A percentile compares a stretch with the other conserved stretches of the same genome.
Evolutionary conservation across 2,888 invertebrate genomes (phyloP).

Genomic region (Amiota mariae): DNA sequence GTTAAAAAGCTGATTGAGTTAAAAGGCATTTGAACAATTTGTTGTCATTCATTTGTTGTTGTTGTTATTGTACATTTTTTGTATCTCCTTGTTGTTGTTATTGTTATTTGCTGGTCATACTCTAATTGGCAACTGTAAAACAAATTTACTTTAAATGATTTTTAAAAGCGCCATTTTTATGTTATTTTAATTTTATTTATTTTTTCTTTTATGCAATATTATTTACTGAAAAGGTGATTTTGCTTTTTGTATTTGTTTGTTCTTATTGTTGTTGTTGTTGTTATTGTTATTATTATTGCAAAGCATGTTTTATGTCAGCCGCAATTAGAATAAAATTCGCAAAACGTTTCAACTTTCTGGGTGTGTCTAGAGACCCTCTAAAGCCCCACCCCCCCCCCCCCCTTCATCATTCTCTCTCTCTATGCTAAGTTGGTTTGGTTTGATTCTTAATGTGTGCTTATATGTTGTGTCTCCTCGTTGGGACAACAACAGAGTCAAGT

Average conservation of each 20-base stretch:
- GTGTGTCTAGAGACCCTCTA: slow-evolving; percentile 7
- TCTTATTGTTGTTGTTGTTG: not conserved
- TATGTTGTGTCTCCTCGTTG: too few species aligned
- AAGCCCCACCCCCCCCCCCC: too few species aligned
- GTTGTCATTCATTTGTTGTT: slow-evolving; percentile 27
- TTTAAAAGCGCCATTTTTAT: slow-evolving; percentile 8
- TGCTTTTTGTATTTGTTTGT: not conserved
- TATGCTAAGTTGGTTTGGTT: too few species aligned
- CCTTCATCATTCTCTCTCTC: too few species aligned
- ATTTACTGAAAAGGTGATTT: slow-evolving; percentile 2
- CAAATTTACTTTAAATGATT: slow-evolving; percentile 22
- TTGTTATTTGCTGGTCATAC: slow-evolving; percentile 13
- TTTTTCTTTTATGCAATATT: not conserved
- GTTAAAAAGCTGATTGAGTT: not conserved
- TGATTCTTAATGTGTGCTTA: too few species aligned
- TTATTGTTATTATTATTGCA: slow-evolving; percentile 9
- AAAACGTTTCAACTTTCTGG: slow-evolving; percentile 24
- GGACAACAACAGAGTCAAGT: too few species aligned
- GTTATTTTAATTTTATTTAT: not conserved
- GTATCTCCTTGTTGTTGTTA: not conserved
- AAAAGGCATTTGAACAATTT: slow-evolving; percentile 49
- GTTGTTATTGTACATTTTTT: not conserved
- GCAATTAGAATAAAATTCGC: slow-evolving; percentile 28
- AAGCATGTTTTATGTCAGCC: slow-evolving; percentile 28
- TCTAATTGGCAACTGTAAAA: slow-evolving; percentile 23